A percentile compares a stretch with the other conserved stretches of the same genome.
phyloP scores from a whole-genome alignment of 2,888 invertebrate genomes.

The Eilema caniola region DNA sequence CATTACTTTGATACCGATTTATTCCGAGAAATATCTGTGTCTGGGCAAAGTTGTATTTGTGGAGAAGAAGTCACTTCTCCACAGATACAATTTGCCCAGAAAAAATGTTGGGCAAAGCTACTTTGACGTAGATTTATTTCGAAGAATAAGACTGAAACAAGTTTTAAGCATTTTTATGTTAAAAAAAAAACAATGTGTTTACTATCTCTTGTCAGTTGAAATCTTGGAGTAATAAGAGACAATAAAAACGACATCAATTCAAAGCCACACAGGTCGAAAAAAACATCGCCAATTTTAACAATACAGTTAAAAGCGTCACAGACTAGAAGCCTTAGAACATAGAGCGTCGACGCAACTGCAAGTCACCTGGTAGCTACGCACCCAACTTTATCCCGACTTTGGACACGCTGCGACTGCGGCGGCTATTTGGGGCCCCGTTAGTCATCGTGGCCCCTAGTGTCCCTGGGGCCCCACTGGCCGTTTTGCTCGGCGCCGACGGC shows the following conservation, averaged over 20 bases:
- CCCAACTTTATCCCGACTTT: constrained; percentile 87
- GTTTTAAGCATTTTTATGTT: constrained; percentile 17
- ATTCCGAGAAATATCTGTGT: background rate
- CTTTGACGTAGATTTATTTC: background rate
- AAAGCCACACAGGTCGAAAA: constrained; percentile 54
- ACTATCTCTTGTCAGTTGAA: constrained; percentile 28
- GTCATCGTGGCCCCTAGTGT: constrained; percentile 53
- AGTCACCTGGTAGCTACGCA: constrained; percentile 78
- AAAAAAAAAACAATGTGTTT: constrained; percentile 7
- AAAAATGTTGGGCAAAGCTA: background rate
- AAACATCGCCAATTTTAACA: constrained; percentile 38
- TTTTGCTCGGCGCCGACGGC: constrained; percentile 80
- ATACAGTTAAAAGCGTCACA: constrained; percentile 57
- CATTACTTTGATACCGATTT: background rate
- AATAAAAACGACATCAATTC: constrained; percentile 34
- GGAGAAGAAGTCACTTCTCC: too few relatives aligned
- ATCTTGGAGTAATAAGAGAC: constrained; percentile 25
- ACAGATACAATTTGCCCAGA: background rate
- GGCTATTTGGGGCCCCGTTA: constrained; percentile 69
- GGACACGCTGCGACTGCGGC: constrained; percentile 82
- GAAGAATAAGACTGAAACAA: background rate
- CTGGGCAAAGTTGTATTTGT: too few relatives aligned
- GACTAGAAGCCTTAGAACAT: constrained; percentile 64
- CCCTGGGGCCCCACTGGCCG: constrained; percentile 52
- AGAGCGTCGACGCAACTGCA: constrained; percentile 85